Evolutionary conservation across 2,113 vertebrate genomes (phyloP).

Genomic region (Morone chrysops): DNA sequence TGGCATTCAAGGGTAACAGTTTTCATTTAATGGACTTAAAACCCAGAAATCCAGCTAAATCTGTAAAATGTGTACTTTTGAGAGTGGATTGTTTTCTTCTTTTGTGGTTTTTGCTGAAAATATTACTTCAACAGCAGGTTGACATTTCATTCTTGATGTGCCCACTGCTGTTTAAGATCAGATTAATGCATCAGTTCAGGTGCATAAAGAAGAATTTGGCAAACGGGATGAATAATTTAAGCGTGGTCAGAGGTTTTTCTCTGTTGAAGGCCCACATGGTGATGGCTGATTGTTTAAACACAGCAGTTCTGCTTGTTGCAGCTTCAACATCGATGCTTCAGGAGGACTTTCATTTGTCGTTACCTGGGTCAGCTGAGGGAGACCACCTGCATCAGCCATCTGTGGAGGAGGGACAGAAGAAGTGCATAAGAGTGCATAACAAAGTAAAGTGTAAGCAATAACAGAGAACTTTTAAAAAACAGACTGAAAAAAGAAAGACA

Average conservation of each 20-base stretch:
- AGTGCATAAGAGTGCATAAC: conserved; percentile 12
- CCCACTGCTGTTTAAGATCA: too few species aligned
- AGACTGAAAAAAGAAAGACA: neutral
- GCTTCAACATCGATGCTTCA: neutral
- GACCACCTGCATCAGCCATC: conserved; percentile 94
- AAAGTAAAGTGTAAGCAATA: neutral
- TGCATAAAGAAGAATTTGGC: neutral
- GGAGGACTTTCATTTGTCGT: neutral
- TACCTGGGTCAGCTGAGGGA: conserved; percentile 93
- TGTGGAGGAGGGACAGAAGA: conserved; percentile 55
- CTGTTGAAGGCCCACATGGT: neutral
- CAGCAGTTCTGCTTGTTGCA: too few species aligned
- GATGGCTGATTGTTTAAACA: neutral
- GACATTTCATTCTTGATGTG: too few species aligned
- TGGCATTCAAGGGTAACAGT: neutral
- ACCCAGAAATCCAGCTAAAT: neutral
- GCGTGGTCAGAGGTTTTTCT: neutral
- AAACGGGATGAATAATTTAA: too few species aligned
- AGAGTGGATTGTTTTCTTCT: neutral
- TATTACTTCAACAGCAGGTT: neutral
- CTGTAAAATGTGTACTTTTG: neutral
- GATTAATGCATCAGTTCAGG: neutral
- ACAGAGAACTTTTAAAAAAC: too few species aligned
- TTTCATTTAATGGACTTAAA: neutral
- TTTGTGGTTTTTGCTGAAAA: neutral